A percentile compares a stretch with the other conserved stretches of the same genome.
These are phyloP conservation scores for Cavia aperea DNA, from an alignment of 2,113 vertebrate species.

Conservation along the genomic window DNA sequence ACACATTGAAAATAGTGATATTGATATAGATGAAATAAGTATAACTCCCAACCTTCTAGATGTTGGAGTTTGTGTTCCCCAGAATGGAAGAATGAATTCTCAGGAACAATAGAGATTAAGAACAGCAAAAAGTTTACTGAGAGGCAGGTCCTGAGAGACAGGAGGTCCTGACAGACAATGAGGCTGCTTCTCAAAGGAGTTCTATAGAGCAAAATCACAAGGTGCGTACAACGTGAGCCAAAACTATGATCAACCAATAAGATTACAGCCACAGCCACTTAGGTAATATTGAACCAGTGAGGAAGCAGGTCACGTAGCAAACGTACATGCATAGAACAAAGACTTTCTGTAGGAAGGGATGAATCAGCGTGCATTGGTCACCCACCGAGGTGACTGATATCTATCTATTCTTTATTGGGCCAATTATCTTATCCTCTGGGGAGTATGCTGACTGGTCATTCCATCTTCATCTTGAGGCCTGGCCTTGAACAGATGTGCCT, in stretches of 20 bases:
- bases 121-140: neutral
- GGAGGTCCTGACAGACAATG: neutral
- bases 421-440: neutral
- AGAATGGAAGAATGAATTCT: neutral
- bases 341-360: neutral
- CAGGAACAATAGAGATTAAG: neutral
- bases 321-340: neutral
- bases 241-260: neutral
- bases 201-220: neutral
- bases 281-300: neutral
- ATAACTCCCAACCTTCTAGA: neutral
- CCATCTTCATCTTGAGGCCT: neutral
- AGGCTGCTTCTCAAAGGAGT: neutral
- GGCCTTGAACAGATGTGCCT: neutral
- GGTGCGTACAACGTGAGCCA: neutral
- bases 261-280: neutral
- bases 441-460: neutral
- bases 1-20: neutral
- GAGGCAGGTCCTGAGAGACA: neutral
- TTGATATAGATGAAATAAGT: neutral
- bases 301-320: neutral
- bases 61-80: neutral
- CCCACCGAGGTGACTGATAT: neutral
- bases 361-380: neutral
- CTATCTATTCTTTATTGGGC: neutral